Percentiles rank a stretch among this genome's conserved stretches.
Conservation (phyloP, 2,888 invertebrate genomes). For the Zygogramma bicolorata region DNA sequence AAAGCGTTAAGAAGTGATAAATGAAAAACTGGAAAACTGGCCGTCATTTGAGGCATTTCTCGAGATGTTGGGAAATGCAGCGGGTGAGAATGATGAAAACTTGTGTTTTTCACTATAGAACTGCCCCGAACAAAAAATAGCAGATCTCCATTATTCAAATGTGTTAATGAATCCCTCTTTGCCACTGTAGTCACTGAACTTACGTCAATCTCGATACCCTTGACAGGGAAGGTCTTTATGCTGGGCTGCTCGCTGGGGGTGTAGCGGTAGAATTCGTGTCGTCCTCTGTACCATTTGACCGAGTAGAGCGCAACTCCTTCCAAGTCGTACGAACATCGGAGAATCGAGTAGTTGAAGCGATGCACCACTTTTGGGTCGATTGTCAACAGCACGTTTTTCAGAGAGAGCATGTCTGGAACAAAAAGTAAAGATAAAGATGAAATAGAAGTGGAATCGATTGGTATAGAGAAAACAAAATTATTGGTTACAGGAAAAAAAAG, state of each 20-base stretch:
- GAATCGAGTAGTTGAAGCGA: constrained; percentile 75
- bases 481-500: background rate
- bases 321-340: constrained; percentile 83
- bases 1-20: no score
- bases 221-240: constrained; percentile 79
- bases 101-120: no score
- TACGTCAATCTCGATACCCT: constrained; percentile 85
- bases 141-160: no score
- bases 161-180: no score
- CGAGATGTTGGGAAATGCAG: no score
- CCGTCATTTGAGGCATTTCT: no score
- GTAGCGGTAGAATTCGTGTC: constrained; percentile 86
- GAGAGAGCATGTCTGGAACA: constrained; percentile 72
- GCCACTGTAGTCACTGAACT: constrained; percentile 60
- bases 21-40: no score
- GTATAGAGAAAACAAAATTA: background rate
- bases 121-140: no score
- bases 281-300: constrained; percentile 89
- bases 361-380: constrained; percentile 79
- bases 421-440: background rate
- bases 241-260: constrained; percentile 78
- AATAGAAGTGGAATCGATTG: background rate
- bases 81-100: no score
- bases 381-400: constrained; percentile 78
- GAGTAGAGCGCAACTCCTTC: constrained; percentile 82